phyloP scores from a whole-genome alignment of 2,797 vertebrate species.

The Premnoplex brunnescens region DNA sequence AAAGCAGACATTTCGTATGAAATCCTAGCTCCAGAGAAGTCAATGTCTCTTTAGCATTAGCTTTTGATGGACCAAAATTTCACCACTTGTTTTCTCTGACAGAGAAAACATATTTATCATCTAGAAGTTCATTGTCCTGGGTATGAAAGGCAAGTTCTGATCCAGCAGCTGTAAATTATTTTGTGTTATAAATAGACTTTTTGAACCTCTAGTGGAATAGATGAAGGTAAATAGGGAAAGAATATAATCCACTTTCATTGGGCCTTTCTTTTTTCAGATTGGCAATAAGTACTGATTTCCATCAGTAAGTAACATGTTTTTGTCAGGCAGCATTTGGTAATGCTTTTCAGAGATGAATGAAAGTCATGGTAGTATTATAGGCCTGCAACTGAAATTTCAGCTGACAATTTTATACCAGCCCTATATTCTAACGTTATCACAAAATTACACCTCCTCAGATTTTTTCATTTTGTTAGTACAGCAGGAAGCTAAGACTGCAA shows the following conservation, averaged over 20 bases:
- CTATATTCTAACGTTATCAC: not conserved
- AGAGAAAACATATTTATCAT: not conserved
- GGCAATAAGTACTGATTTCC: slow-evolving; percentile 6
- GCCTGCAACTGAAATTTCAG: not conserved
- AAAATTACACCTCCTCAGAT: not conserved
- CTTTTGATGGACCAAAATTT: not conserved
- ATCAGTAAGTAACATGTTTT: not conserved
- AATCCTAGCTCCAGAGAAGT: not conserved
- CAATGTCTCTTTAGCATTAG: not conserved
- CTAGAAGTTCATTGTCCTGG: not conserved
- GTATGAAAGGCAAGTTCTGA: not conserved
- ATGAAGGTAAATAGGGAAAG: not conserved
- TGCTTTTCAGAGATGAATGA: not conserved
- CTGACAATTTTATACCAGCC: not conserved
- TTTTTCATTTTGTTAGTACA: not conserved
- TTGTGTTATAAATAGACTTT: not conserved
- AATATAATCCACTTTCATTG: not conserved
- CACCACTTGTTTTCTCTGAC: not conserved
- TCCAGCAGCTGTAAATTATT: slow-evolving; percentile 15
- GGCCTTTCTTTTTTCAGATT: slow-evolving; percentile 28
- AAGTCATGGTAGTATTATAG: not conserved
- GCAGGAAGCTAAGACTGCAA: not conserved
- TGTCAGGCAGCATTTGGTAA: slow-evolving; percentile 10
- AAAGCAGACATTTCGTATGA: not conserved
- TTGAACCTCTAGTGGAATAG: not conserved